Evolutionary conservation across 2,113 vertebrate species (phyloP).

Genomic region (Asarcornis scutulata): DNA sequence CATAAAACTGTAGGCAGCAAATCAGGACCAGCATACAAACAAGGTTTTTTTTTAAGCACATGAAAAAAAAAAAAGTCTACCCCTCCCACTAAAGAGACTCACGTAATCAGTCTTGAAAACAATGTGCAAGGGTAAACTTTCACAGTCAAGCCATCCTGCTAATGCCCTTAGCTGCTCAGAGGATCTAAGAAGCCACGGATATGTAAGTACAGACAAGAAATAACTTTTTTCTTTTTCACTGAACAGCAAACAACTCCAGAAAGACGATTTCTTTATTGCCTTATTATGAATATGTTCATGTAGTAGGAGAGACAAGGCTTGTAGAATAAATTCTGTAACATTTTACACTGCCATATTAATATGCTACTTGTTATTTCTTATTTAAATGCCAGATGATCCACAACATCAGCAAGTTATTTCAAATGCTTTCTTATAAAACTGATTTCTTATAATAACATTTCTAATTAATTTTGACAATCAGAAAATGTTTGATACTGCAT

Average conservation of each 20-base stretch:
- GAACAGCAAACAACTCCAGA: background rate
- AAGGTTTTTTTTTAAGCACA: constrained; percentile 13
- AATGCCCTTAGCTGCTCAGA: constrained; percentile 31
- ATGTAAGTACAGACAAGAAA: constrained; percentile 71
- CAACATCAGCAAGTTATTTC: background rate
- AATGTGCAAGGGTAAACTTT: constrained; percentile 59
- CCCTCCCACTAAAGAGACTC: constrained; percentile 72
- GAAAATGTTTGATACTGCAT: background rate
- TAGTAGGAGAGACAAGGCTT: background rate
- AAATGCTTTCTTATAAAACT: background rate
- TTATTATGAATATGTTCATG: background rate
- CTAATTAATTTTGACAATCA: background rate
- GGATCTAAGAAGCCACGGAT: constrained; percentile 15
- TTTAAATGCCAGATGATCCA: background rate
- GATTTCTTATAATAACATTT: background rate
- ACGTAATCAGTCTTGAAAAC: constrained; percentile 68
- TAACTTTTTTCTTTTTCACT: background rate
- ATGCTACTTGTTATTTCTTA: background rate
- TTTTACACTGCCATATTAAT: background rate
- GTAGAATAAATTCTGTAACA: background rate
- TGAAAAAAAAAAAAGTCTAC: constrained; percentile 2
- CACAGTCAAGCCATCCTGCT: constrained; percentile 38
- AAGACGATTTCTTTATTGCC: background rate
- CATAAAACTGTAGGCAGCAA: constrained; percentile 52
- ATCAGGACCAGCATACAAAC: constrained; percentile 23